A percentile compares a stretch with the other conserved stretches of the same genome.
Conservation (phyloP, 2,113 vertebrate species). For the Clinocottus analis region DNA sequence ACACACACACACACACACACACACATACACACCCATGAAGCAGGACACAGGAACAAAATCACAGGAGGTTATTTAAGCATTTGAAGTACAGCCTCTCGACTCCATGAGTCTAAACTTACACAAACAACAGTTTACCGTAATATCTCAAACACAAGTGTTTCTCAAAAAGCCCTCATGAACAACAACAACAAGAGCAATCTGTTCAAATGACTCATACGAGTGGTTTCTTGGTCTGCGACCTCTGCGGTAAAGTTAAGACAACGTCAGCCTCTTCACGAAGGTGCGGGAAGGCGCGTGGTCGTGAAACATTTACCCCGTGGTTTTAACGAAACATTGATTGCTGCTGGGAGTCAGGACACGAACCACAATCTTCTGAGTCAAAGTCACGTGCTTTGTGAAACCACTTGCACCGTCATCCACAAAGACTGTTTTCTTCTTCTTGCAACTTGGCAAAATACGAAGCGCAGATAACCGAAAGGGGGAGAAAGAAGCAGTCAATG, state of each 20-base stretch:
- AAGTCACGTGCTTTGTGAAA: too few relatives aligned
- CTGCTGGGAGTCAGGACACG: neutral
- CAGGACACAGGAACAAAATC: slow-evolving; percentile 4
- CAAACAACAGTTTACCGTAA: neutral
- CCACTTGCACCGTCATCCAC: too few relatives aligned
- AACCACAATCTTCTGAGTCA: neutral
- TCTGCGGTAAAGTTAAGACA: neutral
- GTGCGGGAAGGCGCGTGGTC: neutral
- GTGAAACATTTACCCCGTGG: neutral
- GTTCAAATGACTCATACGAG: neutral
- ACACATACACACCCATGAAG: slow-evolving; percentile 2
- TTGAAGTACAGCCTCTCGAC: neutral
- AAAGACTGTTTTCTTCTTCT: too few relatives aligned
- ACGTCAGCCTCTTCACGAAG: neutral
- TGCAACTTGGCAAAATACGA: too few relatives aligned
- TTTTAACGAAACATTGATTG: neutral
- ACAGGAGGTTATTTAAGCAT: slow-evolving; percentile 15
- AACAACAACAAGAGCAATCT: neutral
- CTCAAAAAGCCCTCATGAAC: neutral
- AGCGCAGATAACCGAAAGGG: too few relatives aligned
- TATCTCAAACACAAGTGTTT: neutral
- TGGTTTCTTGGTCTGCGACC: neutral
- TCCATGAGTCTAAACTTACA: neutral
- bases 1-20: neutral
- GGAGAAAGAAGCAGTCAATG: too few relatives aligned